phyloP scores from a whole-genome alignment of 92 coral and sea anemone species.

The Zoanthus solanderi region DNA sequence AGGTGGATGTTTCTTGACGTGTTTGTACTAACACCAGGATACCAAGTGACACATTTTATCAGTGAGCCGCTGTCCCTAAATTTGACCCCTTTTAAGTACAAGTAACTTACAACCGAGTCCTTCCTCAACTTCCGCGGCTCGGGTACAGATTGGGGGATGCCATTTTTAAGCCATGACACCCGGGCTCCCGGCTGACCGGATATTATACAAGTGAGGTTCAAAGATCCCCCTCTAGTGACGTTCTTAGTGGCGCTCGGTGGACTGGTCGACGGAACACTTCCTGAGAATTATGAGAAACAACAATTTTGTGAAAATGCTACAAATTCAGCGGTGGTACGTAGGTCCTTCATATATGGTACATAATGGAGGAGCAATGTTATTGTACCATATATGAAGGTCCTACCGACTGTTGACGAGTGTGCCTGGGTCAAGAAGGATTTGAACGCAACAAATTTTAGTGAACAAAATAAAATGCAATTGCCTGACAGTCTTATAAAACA shows the following conservation, averaged over 20 bases:
- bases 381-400: too few species aligned
- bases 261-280: constrained; percentile 88
- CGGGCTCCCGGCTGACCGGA: constrained; percentile 81
- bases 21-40: constrained; percentile 78
- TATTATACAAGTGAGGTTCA: constrained; percentile 80
- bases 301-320: neutral
- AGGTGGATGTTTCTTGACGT: constrained; percentile 83
- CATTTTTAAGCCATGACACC: constrained; percentile 79
- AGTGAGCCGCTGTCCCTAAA: constrained; percentile 86
- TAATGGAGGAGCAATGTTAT: too few species aligned
- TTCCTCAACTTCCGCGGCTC: constrained; percentile 52
- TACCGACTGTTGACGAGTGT: too few species aligned
- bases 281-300: constrained; percentile 30
- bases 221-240: constrained; percentile 74
- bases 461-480: too few species aligned
- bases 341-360: too few species aligned
- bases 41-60: constrained; percentile 87
- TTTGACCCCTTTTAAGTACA: constrained; percentile 76
- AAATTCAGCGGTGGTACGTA: too few species aligned
- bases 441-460: too few species aligned
- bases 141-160: constrained; percentile 43
- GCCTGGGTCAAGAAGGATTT: too few species aligned
- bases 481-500: too few species aligned
- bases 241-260: constrained; percentile 85
- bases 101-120: constrained; percentile 68